Percentiles rank a stretch among this genome's conserved stretches.
Evolutionary conservation across 2,888 invertebrate genomes (phyloP).

Genomic region (Diarsia dahlii): DNA sequence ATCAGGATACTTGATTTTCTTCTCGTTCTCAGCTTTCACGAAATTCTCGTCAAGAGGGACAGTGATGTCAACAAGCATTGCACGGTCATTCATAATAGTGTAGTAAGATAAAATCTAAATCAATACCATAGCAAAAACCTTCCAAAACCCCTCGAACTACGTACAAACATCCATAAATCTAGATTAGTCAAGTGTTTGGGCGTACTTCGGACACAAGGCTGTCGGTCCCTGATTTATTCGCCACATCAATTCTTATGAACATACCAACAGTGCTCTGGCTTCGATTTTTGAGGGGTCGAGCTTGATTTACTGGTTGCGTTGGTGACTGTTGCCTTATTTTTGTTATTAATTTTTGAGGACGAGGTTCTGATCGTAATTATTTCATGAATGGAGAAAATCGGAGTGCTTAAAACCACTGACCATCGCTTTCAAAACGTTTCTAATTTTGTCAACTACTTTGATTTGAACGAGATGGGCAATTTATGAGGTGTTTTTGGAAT

Average conservation of each 20-base stretch:
- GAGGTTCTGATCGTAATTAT: neutral
- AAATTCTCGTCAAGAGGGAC: no score
- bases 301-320: slow-evolving; percentile 63
- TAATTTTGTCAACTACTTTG: no score
- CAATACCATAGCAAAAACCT: neutral
- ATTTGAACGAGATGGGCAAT: no score
- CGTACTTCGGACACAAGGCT: slow-evolving; percentile 75
- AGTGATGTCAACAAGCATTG: no score
- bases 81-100: no score
- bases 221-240: slow-evolving; percentile 81
- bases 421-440: neutral
- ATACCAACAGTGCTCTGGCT: slow-evolving; percentile 76
- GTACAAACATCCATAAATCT: slow-evolving; percentile 80
- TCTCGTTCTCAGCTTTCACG: no score
- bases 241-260: slow-evolving; percentile 86
- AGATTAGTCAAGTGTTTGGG: slow-evolving; percentile 87
- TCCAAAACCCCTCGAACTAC: slow-evolving; percentile 37
- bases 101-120: no score
- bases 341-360: slow-evolving; percentile 59
- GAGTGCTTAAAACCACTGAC: neutral
- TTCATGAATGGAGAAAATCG: neutral
- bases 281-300: slow-evolving; percentile 74
- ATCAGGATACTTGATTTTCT: no score
- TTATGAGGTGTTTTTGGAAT: no score
- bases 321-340: slow-evolving; percentile 41